Evolutionary conservation across 2,797 vertebrate species (phyloP).

Genomic region (Podarcis siculus): DNA sequence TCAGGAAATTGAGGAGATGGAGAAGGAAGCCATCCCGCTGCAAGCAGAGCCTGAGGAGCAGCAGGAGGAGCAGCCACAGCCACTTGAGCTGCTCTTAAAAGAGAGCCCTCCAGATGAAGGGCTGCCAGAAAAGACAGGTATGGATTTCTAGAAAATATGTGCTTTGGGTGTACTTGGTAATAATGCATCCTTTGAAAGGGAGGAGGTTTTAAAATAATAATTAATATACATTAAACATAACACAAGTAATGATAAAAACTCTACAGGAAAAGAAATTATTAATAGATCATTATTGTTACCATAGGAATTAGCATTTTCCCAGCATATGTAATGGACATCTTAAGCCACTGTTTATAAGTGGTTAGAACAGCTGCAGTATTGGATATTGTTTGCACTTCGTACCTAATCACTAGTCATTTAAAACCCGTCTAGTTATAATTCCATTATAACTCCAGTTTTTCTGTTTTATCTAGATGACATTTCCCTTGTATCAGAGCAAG

Average conservation of each 20-base stretch:
- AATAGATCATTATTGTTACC: too few relatives aligned
- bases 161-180: not conserved
- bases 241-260: too few relatives aligned
- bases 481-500: constrained; percentile 71
- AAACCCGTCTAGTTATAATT: not conserved
- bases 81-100: constrained; percentile 78
- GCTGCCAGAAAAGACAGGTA: constrained; percentile 78
- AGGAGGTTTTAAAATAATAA: not conserved
- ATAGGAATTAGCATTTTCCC: not conserved
- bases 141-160: constrained; percentile 20
- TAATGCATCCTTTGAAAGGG: not conserved
- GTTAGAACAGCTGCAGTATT: not conserved
- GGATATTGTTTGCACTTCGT: not conserved
- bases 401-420: not conserved
- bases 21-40: constrained; percentile 84
- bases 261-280: too few relatives aligned
- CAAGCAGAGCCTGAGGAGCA: constrained; percentile 87
- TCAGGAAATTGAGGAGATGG: constrained; percentile 94
- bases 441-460: constrained; percentile 4
- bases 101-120: constrained; percentile 84
- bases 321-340: not conserved
- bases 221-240: not conserved
- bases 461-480: constrained; percentile 71
- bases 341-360: not conserved
- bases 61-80: constrained; percentile 83